Percentiles rank a stretch among this genome's conserved stretches.
Evolutionary conservation across 2,888 invertebrate genomes (phyloP).

Genomic region (Elegia similella): DNA sequence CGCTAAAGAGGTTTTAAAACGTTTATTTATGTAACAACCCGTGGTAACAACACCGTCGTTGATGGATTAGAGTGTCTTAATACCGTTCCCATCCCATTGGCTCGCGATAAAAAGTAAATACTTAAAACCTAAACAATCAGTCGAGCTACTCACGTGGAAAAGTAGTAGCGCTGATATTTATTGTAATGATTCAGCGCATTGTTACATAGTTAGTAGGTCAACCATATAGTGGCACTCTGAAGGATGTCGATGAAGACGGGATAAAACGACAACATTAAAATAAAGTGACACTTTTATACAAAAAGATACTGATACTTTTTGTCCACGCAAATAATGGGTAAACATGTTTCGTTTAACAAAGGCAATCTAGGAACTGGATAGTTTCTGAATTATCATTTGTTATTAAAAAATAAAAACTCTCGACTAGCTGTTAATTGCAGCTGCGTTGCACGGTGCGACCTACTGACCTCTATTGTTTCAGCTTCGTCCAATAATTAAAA

Average conservation of each 20-base stretch:
- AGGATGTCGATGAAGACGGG: background rate
- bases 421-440: background rate
- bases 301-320: background rate
- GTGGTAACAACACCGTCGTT: conserved; percentile 20
- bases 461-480: conserved; percentile 6
- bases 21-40: conserved; percentile 35
- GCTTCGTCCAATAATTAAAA: background rate
- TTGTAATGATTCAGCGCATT: conserved; percentile 31
- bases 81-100: conserved; percentile 6
- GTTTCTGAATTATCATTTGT: background rate
- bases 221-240: conserved; percentile 2
- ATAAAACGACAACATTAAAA: background rate
- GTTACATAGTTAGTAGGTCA: conserved; percentile 35
- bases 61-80: conserved; percentile 18
- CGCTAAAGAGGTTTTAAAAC: conserved; percentile 34
- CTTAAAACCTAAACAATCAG: conserved; percentile 4
- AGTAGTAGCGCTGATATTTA: conserved; percentile 14
- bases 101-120: conserved; percentile 7
- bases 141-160: conserved; percentile 3
- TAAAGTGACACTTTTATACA: background rate
- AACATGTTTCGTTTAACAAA: background rate
- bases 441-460: background rate
- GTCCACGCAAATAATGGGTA: conserved; percentile 22
- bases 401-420: background rate
- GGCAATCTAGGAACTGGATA: too few species aligned